Conservation (phyloP, 1,140 invertebrate genomes). For the Drosophila rufa region DNA sequence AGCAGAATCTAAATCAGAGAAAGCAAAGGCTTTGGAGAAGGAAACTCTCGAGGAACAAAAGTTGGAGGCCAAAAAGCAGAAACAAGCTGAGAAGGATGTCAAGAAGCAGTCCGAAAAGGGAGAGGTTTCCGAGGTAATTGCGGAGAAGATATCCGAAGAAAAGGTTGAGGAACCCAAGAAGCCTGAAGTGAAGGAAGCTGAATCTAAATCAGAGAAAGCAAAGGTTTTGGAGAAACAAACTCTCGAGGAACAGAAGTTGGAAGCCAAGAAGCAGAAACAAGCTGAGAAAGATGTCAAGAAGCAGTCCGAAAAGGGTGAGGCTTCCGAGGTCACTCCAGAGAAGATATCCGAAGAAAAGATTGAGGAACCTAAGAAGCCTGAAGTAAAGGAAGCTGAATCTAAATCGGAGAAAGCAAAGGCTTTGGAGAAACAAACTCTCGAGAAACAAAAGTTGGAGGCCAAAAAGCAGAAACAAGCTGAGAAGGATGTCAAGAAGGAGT, state of each 20-base stretch:
- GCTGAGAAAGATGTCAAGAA: neutral
- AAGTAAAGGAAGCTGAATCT: slow-evolving; percentile 1
- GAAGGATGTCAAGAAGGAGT: neutral
- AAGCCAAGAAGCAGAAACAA: slow-evolving; percentile 5
- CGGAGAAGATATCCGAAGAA: too few species aligned
- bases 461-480: slow-evolving; percentile 37
- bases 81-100: too few species aligned
- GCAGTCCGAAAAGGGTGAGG: neutral
- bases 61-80: too few species aligned
- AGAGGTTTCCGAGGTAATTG: too few species aligned
- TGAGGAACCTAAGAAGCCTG: slow-evolving; percentile 3
- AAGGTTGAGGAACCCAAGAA: too few species aligned
- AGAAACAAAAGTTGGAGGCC: slow-evolving; percentile 18
- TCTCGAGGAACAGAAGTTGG: slow-evolving; percentile 9
- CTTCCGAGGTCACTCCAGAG: neutral
- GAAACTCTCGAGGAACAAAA: too few species aligned
- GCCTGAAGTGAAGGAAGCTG: too few species aligned
- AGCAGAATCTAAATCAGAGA: too few species aligned
- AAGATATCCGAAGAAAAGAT: slow-evolving; percentile 16
- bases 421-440: neutral
- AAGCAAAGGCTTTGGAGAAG: too few species aligned
- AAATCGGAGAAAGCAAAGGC: slow-evolving; percentile 54
- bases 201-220: slow-evolving; percentile 10
- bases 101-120: too few species aligned
- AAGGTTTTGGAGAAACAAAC: slow-evolving; percentile 6